Evolutionary conservation across 2,888 invertebrate species (phyloP), one percentile per base, ranked within the genome.

Genomic region (Enchytraeus crypticus): DNA sequence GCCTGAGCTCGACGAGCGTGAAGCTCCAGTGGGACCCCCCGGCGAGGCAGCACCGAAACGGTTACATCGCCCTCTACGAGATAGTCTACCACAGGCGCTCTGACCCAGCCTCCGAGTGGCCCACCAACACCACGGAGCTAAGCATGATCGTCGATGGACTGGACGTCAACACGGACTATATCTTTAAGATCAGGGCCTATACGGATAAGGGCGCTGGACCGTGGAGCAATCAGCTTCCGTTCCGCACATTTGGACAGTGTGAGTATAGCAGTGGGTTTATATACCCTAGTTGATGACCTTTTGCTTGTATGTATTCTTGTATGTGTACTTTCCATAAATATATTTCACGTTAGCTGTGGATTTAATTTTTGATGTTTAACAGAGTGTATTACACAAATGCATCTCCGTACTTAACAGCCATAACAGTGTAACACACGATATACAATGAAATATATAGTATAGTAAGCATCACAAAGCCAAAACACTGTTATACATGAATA

Each of bases 111-210:
- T 73, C 74, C 56, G 64, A 54, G 5, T 72, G 71, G 46, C 72
- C 73, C 57, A 62, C 72, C 8, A 79, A 79, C 65, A 68, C 76
- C 34, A 77, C 77, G 1, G 72, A 72, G 23, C 71, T 71, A 4
- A 69, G 66, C 43, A 64, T 71, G 43, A 71, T 73, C 56, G 68
- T 79, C 4, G 70, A 72, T 38, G 73, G 74, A 71, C 82, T 97
- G 66, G 92, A 93, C 78, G 92, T 92, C 81, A 90, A 90, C 77
- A 90, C 91, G 0, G 91, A 92, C 75, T 97, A 96, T 77, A 85
- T 89, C 59, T 93, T 93, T 75, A 88, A 90, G 78, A 88, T 96
- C 23, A 85, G 89, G 72, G 92, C 95, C 0, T 90, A 89, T 76
- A 97, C 96, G 0, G 87, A 85, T 63, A 87, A 88, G 76, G 96